These are phyloP conservation scores for Anomalospiza imberbis DNA, from an alignment of 2,797 vertebrate species.

Conservation along the genomic window DNA sequence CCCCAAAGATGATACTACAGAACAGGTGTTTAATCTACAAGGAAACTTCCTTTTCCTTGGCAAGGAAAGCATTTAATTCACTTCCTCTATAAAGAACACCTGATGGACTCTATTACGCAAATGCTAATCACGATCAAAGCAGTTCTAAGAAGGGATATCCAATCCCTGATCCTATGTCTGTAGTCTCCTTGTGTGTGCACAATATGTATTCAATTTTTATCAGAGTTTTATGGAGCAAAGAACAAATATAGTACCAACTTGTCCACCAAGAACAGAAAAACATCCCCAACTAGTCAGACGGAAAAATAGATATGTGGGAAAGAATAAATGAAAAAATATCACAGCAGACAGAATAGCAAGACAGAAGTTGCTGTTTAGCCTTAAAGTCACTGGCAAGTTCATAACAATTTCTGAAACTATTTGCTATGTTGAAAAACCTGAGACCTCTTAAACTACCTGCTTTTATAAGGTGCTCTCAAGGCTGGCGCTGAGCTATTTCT, in stretches of 20 bases:
- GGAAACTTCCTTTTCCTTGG: neutral
- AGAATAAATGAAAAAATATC: neutral
- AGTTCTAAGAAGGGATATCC: neutral
- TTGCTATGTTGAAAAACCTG: neutral
- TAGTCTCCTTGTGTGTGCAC: neutral
- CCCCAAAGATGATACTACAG: neutral
- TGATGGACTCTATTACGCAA: neutral
- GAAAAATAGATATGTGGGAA: neutral
- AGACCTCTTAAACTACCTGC: neutral
- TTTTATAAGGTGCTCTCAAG: neutral
- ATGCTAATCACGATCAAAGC: neutral
- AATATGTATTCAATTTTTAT: neutral
- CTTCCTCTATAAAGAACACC: neutral
- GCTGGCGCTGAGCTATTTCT: neutral
- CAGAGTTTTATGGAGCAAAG: neutral
- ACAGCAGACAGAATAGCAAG: neutral
- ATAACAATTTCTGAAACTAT: neutral
- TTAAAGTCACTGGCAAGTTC: neutral
- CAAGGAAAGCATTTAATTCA: neutral
- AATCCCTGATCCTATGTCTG: neutral
- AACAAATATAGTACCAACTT: neutral
- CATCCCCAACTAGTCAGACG: neutral
- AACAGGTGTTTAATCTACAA: neutral
- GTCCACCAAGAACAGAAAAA: neutral
- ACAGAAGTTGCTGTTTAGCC: neutral